Conservation (phyloP, 2,888 invertebrate species). For the Arge pagana region DNA sequence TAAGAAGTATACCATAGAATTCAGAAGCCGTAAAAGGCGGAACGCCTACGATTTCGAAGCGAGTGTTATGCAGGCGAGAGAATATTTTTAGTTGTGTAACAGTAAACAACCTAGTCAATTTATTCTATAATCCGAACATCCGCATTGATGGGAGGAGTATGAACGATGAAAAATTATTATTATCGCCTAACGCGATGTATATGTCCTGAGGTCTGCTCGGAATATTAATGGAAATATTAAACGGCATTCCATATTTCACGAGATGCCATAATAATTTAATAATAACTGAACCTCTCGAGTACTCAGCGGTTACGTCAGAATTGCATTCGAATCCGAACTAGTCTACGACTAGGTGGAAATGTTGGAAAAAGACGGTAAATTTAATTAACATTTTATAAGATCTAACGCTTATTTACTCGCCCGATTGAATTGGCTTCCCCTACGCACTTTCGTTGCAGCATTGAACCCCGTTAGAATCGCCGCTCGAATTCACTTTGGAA, state of each 20-base stretch:
- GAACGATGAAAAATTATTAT: not conserved
- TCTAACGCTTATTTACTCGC: not conserved
- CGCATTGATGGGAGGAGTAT: not conserved
- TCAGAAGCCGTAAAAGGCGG: no score
- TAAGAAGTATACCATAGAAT: no score
- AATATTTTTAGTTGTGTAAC: no score
- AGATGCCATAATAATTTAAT: slow-evolving; percentile 12
- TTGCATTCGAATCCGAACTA: not conserved
- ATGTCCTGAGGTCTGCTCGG: not conserved
- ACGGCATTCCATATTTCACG: slow-evolving; percentile 1
- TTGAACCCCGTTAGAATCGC: no score
- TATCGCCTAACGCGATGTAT: slow-evolving; percentile 1
- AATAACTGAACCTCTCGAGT: no score
- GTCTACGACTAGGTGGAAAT: not conserved
- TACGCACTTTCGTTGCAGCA: slow-evolving; percentile 11
- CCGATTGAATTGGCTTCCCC: slow-evolving; percentile 6
- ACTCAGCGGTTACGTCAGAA: slow-evolving; percentile 3
- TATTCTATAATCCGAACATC: no score
- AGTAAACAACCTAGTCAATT: no score
- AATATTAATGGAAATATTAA: slow-evolving; percentile 3
- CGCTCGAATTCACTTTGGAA: no score
- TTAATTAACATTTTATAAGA: slow-evolving; percentile 13
- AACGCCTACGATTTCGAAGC: no score
- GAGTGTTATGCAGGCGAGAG: no score
- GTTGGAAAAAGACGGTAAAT: slow-evolving; percentile 8